Evolutionary conservation across 2,797 vertebrate genomes (phyloP).

Genomic region (Eulemur coronatus): DNA sequence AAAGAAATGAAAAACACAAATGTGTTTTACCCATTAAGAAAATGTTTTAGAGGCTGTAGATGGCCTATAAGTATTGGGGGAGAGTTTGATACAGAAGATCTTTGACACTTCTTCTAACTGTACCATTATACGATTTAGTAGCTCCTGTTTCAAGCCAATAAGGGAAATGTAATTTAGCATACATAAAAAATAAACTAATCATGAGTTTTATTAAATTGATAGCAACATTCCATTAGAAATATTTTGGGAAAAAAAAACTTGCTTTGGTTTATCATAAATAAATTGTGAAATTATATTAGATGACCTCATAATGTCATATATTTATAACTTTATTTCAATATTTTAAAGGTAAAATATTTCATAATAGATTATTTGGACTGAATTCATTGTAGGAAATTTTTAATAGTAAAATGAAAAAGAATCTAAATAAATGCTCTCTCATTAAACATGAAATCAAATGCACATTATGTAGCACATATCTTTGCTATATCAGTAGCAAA

Average conservation of each 20-base stretch:
- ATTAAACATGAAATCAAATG: neutral
- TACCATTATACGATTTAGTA: neutral
- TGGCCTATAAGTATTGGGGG: neutral
- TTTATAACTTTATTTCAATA: neutral
- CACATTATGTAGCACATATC: neutral
- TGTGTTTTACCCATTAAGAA: neutral
- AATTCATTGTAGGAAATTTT: neutral
- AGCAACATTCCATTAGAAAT: neutral
- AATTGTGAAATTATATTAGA: neutral
- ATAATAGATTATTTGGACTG: neutral
- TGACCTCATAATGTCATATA: neutral
- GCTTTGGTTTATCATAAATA: neutral
- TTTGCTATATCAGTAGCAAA: neutral
- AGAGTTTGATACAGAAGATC: neutral
- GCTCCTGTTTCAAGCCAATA: neutral
- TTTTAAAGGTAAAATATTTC: neutral
- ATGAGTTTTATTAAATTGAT: neutral
- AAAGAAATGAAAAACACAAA: neutral
- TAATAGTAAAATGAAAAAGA: neutral
- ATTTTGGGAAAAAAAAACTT: neutral
- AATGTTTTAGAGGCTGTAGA: neutral
- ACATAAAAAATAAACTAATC: neutral
- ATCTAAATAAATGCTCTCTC: neutral
- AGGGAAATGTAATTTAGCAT: neutral
- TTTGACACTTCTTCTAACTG: neutral